Evolutionary conservation across 2,113 vertebrate genomes (phyloP).

Genomic region (Myotis lucifugus): DNA sequence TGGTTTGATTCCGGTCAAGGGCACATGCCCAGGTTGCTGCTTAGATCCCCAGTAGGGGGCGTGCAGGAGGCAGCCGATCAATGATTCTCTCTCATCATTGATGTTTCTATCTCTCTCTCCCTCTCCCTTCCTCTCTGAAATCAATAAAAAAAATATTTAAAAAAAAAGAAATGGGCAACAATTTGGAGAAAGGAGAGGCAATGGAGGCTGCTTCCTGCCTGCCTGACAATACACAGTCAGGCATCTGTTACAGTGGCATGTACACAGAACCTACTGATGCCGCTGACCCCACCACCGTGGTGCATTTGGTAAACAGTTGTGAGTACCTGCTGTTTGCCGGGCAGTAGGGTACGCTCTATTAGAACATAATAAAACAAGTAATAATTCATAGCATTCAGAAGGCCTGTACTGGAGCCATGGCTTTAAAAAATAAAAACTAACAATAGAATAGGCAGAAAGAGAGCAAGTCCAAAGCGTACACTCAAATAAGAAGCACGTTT

Average conservation of each 20-base stretch:
- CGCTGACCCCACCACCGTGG: neutral
- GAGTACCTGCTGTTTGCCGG: neutral
- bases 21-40: too few relatives aligned
- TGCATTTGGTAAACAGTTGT: neutral
- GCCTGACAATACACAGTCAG: rapidly evolving
- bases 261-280: neutral
- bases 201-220: rapidly evolving
- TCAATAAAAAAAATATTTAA: too few relatives aligned
- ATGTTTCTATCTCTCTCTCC: too few relatives aligned
- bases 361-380: conserved; percentile 4
- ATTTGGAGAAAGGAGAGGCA: neutral
- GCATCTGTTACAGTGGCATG: neutral
- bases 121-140: too few relatives aligned
- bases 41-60: too few relatives aligned
- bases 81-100: too few relatives aligned
- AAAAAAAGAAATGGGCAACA: neutral
- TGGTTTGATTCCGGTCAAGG: too few relatives aligned
- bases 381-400: neutral
- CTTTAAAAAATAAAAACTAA: neutral
- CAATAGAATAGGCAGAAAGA: neutral
- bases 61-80: too few relatives aligned
- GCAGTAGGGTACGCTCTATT: neutral
- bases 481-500: neutral
- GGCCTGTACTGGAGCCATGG: neutral
- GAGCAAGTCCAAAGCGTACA: neutral